Percentiles rank a stretch among this genome's conserved stretches.
Conservation (phyloP, 2,888 invertebrate genomes). For the Meteorus colon region DNA sequence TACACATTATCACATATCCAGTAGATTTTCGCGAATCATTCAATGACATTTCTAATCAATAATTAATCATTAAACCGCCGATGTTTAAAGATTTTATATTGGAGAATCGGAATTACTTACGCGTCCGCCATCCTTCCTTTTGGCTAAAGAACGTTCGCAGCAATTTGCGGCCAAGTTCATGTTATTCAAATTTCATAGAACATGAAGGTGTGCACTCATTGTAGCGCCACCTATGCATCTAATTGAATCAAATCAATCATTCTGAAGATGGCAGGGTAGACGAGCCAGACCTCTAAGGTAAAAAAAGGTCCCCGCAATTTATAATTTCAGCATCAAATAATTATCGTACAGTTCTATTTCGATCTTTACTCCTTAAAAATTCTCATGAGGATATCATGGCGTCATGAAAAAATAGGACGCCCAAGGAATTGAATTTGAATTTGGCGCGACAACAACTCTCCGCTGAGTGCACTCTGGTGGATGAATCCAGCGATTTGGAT, state of each 20-base stretch:
- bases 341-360: no score
- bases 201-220: not conserved
- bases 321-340: no score
- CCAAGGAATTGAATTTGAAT: no score
- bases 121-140: slow-evolving; percentile 64
- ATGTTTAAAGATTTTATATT: slow-evolving; percentile 62
- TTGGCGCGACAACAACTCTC: no score
- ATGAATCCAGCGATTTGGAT: no score
- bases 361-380: no score
- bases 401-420: no score
- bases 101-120: slow-evolving; percentile 60
- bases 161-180: slow-evolving; percentile 39
- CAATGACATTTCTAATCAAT: slow-evolving; percentile 36
- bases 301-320: no score
- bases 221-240: not conserved
- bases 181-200: not conserved
- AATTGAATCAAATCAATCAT: not conserved
- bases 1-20: slow-evolving; percentile 8
- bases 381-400: no score
- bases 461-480: no score
- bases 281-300: no score
- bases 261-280: no score
- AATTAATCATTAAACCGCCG: slow-evolving; percentile 44
- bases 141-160: slow-evolving; percentile 49
- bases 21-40: not conserved